Conservation (phyloP, 2,113 vertebrate species). For the Lepus timidus region DNA sequence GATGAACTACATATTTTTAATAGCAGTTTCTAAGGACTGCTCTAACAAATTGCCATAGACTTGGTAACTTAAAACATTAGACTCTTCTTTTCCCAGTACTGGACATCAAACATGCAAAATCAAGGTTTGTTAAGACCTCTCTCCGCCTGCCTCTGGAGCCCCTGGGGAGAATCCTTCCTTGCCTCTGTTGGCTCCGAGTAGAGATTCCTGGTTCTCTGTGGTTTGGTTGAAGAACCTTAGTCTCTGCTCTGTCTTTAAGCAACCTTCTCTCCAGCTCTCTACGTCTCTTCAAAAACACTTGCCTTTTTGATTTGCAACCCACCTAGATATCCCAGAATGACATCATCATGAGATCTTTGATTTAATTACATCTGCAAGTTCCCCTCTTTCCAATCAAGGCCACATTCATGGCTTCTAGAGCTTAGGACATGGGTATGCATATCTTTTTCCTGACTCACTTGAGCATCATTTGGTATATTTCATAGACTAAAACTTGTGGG, state of each 20-base stretch:
- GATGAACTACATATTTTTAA: background rate
- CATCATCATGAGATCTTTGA: background rate
- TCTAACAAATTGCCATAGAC: background rate
- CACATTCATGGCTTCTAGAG: background rate
- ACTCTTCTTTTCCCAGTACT: background rate
- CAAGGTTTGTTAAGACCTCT: background rate
- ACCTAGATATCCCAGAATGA: background rate
- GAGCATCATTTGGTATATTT: background rate
- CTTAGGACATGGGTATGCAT: background rate
- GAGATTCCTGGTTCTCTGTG: fast-evolving
- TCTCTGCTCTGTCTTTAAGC: background rate
- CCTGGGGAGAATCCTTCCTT: background rate
- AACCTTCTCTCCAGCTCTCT: background rate
- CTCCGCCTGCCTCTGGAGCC: background rate
- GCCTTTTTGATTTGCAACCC: background rate
- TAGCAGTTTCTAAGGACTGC: background rate
- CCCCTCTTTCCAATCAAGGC: background rate
- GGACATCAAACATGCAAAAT: background rate
- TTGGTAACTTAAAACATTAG: background rate
- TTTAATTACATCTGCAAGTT: background rate
- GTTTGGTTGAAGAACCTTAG: fast-evolving
- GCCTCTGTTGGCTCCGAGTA: background rate
- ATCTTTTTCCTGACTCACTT: background rate
- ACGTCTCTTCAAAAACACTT: background rate
- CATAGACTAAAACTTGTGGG: background rate